Percentiles rank a stretch among this genome's conserved stretches.
Conservation (phyloP, 2,797 vertebrate species). For the Orientallactaga sibirica region DNA sequence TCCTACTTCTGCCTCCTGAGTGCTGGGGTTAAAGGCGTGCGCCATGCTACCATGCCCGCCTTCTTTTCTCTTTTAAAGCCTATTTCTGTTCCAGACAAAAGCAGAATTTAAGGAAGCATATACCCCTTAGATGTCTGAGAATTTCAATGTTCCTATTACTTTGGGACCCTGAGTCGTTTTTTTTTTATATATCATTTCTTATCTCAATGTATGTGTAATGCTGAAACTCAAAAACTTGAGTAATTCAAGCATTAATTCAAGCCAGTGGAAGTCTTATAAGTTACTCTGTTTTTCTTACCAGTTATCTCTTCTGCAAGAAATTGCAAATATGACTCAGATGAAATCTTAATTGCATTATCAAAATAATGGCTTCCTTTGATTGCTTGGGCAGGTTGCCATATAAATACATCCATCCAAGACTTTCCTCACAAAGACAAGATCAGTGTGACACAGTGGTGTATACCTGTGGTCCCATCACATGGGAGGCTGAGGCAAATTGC, state of each 20-base stretch:
- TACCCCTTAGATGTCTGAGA: background rate
- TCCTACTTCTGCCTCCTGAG: too few species aligned
- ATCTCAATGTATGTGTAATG: background rate
- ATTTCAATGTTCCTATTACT: background rate
- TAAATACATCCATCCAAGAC: constrained; percentile 11
- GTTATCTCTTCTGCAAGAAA: constrained; percentile 11
- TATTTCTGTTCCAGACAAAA: background rate
- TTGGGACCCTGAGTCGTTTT: background rate
- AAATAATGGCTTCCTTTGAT: constrained; percentile 33
- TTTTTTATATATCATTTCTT: background rate
- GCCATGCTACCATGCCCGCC: too few species aligned
- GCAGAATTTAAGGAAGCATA: constrained; percentile 1
- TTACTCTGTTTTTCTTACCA: background rate
- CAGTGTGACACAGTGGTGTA: background rate
- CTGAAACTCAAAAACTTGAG: background rate
- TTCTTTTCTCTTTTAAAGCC: background rate
- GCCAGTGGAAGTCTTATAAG: background rate
- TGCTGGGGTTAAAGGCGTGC: too few species aligned
- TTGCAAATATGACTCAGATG: constrained; percentile 2
- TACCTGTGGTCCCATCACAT: background rate
- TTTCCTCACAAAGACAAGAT: constrained; percentile 22
- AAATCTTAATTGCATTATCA: constrained; percentile 41
- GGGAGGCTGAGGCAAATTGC: background rate
- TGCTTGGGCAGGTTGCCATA: background rate
- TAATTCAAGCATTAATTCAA: constrained; percentile 49